Conservation (phyloP, 2,113 vertebrate species). For the Himantopus leucocephalus region DNA sequence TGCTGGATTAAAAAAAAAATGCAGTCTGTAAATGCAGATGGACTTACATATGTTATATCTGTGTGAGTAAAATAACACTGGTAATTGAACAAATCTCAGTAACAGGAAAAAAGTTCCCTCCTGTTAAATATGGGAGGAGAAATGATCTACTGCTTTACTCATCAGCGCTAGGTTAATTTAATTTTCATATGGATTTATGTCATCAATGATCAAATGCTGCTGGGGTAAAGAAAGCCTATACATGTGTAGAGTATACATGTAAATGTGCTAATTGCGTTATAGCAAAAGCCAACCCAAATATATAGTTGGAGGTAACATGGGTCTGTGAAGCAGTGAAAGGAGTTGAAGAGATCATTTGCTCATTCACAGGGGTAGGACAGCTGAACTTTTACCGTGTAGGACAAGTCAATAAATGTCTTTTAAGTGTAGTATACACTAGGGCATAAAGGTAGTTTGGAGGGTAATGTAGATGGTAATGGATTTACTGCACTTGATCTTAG, state of each 20-base stretch:
- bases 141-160: background rate
- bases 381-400: background rate
- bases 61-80: background rate
- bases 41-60: background rate
- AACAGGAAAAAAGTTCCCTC: background rate
- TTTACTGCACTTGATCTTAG: background rate
- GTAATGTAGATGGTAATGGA: background rate
- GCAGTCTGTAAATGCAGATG: background rate
- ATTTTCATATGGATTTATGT: background rate
- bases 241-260: background rate
- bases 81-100: background rate
- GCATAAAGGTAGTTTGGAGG: background rate
- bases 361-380: background rate
- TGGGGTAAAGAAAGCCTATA: background rate
- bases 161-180: background rate
- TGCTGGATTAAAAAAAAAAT: background rate
- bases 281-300: background rate
- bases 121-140: background rate
- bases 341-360: background rate
- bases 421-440: too few relatives aligned
- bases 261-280: background rate
- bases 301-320: background rate
- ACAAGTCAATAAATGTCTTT: background rate
- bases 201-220: background rate
- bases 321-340: background rate